These are phyloP conservation scores for Gyps fulvus DNA, from an alignment of 2,113 vertebrate genomes.

Conservation along the genomic window DNA sequence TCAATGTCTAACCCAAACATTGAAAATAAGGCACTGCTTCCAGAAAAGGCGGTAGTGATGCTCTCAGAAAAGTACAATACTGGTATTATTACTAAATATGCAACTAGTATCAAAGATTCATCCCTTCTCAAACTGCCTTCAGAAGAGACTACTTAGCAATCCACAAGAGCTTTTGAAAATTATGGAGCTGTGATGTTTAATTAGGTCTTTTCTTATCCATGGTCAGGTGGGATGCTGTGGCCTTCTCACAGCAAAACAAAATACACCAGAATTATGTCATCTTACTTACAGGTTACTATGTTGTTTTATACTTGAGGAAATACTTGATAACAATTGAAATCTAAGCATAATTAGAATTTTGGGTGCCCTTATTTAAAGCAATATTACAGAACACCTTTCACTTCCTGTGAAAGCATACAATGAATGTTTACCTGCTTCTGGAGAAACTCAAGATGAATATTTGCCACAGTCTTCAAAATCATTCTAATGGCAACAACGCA, in stretches of 20 bases:
- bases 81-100: neutral
- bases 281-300: neutral
- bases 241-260: neutral
- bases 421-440: neutral
- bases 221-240: neutral
- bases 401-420: neutral
- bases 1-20: neutral
- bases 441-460: neutral
- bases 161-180: neutral
- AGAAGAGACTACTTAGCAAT: neutral
- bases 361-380: neutral
- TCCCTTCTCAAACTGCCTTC: neutral
- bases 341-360: neutral
- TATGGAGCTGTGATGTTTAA: neutral
- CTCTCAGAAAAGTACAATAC: neutral
- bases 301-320: neutral
- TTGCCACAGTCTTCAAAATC: neutral
- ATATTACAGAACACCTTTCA: neutral
- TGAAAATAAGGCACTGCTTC: neutral
- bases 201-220: neutral
- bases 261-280: neutral
- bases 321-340: neutral
- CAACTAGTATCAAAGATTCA: neutral
- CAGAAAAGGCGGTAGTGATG: neutral
- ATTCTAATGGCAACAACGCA: neutral